These are phyloP conservation scores for Enoplosus armatus DNA, from an alignment of 2,797 vertebrate species.

Conservation along the genomic window DNA sequence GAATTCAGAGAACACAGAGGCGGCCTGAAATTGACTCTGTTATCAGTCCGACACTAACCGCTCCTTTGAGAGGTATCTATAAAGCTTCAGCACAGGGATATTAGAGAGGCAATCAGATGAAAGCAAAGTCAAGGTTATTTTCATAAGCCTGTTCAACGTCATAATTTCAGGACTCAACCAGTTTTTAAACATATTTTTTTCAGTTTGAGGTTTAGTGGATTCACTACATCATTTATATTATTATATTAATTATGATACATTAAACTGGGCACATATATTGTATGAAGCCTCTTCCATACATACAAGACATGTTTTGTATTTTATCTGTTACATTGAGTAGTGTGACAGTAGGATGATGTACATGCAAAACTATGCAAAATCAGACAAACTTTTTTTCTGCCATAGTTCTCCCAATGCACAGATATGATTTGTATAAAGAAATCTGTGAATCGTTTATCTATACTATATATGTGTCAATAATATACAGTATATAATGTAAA, in stretches of 20 bases:
- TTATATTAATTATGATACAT: background rate
- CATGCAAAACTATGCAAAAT: background rate
- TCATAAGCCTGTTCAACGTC: background rate
- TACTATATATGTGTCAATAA: background rate
- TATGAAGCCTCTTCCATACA: background rate
- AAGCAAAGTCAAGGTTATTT: constrained; percentile 27
- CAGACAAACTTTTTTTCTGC: background rate
- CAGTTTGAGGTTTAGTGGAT: background rate
- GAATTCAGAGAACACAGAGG: constrained; percentile 42
- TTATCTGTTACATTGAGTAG: background rate
- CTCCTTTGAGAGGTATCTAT: constrained; percentile 15
- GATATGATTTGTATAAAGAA: background rate
- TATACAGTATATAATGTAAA: background rate
- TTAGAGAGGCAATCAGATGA: constrained; percentile 23
- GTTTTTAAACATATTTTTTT: background rate
- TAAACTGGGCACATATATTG: background rate
- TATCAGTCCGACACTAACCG: constrained; percentile 31
- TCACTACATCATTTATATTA: background rate
- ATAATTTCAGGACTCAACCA: background rate
- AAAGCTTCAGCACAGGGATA: constrained; percentile 25
- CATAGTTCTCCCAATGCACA: background rate
- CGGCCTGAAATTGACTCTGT: constrained; percentile 54
- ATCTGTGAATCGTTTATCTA: background rate
- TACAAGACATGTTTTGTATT: background rate
- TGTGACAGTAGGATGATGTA: background rate